Evolutionary conservation across 2,113 vertebrate species (phyloP), one percentile per base, ranked within the genome.

Genomic region (Penelope pileata): DNA sequence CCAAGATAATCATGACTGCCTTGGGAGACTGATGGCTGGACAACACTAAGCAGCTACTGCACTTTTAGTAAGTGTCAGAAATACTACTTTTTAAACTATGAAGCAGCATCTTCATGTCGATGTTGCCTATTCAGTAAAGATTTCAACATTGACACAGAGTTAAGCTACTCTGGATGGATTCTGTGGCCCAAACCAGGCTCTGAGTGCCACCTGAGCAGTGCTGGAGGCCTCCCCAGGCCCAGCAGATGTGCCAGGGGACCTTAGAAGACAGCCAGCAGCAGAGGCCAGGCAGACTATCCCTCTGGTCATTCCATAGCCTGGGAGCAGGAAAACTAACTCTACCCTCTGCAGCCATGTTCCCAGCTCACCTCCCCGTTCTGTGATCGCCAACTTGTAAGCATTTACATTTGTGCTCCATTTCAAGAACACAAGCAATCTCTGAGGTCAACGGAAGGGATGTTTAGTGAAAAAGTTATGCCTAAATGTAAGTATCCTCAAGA

Each of bases 361-460:
- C 11, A 89, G 4, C n/a, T 74, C n/a, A 30, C 24, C 19, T 75
- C 18, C 22, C 2, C 3, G 11, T 58, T 17, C 38, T 22, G 18
- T 2, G 3, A 36, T 43, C 60, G 70, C 23, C 73, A 78, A 26
- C 9, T 66, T 3, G 0, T 0, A 0, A 68, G 16, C 0, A 0
- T 22, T 74, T 73, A 30, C 16, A 67, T 29, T 22, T 70, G 34
- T 10, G 47, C 38, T 81, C 15, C 51, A 29, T 58, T 83, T 76
- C 24, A 84, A 84, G 78, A 4, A 50, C 18, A 38, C 2, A 60
- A 62, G 45, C 58, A 47, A 79, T 7, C 54, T 59, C 32, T 11
- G 42, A 63, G 45, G 45, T 80, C 58, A 91, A 47, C 22, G 92
- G 58, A 62, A 56, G 16, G 30, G 29, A 94, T 12, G 7, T 73